phyloP scores from a whole-genome alignment of 2,113 vertebrate species.

The Bagarius yarrelli region DNA sequence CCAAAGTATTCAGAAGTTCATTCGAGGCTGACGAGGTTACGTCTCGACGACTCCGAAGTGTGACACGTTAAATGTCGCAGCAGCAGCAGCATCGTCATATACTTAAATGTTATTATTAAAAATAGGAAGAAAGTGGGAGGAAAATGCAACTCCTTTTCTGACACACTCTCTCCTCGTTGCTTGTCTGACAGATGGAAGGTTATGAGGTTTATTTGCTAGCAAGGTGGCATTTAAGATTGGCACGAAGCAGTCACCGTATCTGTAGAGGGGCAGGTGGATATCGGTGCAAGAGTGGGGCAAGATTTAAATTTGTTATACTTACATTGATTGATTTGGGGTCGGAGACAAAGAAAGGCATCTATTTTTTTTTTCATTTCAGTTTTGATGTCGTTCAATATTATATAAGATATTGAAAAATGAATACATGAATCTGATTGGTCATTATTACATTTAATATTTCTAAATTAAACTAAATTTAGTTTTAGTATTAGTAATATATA shows the following conservation, averaged over 20 bases:
- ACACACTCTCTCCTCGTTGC: background rate
- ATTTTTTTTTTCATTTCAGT: too few species aligned
- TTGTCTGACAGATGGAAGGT: conserved; percentile 6
- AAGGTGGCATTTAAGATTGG: conserved; percentile 33
- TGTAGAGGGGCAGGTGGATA: background rate
- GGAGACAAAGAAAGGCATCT: background rate
- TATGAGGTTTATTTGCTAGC: background rate
- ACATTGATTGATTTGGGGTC: background rate
- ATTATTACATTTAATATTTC: too few species aligned
- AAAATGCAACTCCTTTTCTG: conserved; percentile 7
- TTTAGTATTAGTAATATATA: too few species aligned
- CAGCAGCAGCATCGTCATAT: background rate
- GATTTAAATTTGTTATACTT: background rate
- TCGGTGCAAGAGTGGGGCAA: background rate
- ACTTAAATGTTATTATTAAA: background rate
- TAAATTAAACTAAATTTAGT: too few species aligned
- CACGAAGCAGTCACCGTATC: background rate
- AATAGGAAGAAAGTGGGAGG: background rate
- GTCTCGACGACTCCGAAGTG: background rate
- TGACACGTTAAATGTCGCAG: background rate
- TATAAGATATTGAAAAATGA: too few species aligned
- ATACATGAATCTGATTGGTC: too few species aligned
- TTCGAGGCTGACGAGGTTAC: too few species aligned
- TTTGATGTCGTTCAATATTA: too few species aligned
- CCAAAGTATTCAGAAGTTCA: background rate